phyloP scores from a whole-genome alignment of 1,140 invertebrate genomes.

The Ganaspis sp. region DNA sequence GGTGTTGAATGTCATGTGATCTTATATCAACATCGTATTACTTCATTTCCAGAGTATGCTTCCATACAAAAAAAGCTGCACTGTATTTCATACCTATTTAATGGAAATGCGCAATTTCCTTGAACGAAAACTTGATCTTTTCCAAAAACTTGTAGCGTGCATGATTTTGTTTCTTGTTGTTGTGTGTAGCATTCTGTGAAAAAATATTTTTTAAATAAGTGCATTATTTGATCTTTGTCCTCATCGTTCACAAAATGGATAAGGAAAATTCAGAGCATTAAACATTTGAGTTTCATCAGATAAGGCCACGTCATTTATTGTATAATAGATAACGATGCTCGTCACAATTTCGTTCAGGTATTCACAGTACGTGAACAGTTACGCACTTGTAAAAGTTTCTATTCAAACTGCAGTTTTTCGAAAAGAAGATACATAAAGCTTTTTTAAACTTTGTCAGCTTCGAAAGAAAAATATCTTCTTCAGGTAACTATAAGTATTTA shows the following conservation, averaged over 20 bases:
- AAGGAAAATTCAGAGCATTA: neutral
- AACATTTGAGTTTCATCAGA: constrained; percentile 57
- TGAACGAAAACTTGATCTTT: too few relatives aligned
- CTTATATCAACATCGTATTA: constrained; percentile 16
- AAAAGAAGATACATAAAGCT: neutral
- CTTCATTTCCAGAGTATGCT: neutral
- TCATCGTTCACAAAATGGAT: too few relatives aligned
- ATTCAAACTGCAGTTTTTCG: neutral
- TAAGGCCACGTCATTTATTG: constrained; percentile 62
- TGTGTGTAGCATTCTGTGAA: too few relatives aligned
- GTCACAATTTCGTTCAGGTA: constrained; percentile 46
- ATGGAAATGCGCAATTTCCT: too few relatives aligned
- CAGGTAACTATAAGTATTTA: too few relatives aligned
- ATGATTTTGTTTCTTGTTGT: too few relatives aligned
- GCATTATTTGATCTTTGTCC: too few relatives aligned
- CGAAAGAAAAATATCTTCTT: too few relatives aligned
- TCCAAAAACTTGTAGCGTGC: too few relatives aligned
- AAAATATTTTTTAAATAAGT: too few relatives aligned
- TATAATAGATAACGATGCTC: constrained; percentile 56
- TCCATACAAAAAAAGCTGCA: too few relatives aligned
- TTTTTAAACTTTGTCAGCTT: neutral
- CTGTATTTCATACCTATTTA: too few relatives aligned
- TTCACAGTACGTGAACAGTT: neutral
- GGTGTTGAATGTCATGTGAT: constrained; percentile 59
- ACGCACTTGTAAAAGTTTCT: neutral